phyloP scores from a whole-genome alignment of 2,113 vertebrate species.

The Phylloscopus trochiloides region DNA sequence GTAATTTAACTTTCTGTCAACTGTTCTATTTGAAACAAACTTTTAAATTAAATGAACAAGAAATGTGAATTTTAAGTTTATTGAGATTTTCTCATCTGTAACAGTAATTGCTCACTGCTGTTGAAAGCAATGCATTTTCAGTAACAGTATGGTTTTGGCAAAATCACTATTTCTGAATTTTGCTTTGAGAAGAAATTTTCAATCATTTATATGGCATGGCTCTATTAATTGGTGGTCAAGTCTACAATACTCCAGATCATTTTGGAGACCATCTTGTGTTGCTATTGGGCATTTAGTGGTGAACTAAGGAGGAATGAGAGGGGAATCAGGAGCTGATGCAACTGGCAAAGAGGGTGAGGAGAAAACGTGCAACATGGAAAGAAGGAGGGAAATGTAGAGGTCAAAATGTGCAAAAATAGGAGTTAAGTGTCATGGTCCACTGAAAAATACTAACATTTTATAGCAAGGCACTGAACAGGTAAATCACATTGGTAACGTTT shows the following conservation, averaged over 20 bases:
- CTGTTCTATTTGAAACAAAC: not conserved
- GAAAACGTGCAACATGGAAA: not conserved
- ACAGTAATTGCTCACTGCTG: not conserved
- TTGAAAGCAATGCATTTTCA: not conserved
- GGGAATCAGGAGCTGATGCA: not conserved
- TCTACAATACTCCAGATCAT: not conserved
- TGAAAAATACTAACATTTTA: not conserved
- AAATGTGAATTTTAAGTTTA: not conserved
- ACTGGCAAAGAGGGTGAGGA: not conserved
- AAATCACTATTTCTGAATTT: not conserved
- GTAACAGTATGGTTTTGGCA: not conserved
- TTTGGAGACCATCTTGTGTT: not conserved
- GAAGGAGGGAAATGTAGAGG: not conserved
- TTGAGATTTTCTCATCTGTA: not conserved
- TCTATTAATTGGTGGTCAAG: not conserved
- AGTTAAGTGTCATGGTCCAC: not conserved
- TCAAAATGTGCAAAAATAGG: not conserved
- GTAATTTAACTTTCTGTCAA: not conserved
- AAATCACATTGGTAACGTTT: not conserved
- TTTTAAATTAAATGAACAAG: not conserved
- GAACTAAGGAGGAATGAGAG: not conserved
- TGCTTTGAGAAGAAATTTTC: not conserved
- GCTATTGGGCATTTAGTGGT: not conserved
- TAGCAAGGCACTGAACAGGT: not conserved
- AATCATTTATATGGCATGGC: not conserved